These are phyloP conservation scores for Dreissena polymorpha DNA, from an alignment of 1,140 invertebrate genomes.

Conservation along the genomic window DNA sequence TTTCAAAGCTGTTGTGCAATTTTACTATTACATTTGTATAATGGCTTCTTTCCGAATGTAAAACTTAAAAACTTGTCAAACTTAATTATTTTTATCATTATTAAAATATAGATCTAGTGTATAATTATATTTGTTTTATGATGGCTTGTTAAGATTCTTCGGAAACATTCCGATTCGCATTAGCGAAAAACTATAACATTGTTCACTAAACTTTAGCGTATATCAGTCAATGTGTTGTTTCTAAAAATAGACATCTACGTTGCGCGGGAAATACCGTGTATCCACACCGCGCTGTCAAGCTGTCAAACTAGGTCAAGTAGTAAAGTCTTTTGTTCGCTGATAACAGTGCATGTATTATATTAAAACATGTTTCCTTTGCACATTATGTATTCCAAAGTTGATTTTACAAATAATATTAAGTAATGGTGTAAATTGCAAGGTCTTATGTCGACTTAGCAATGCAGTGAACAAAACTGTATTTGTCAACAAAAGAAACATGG, in stretches of 20 bases:
- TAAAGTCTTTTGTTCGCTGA: too few species aligned
- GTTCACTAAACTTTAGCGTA: too few species aligned
- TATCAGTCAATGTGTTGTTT: background rate
- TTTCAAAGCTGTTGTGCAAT: too few species aligned
- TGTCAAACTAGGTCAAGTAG: conserved; percentile 39
- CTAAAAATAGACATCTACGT: conserved; percentile 32
- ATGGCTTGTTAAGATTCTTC: too few species aligned
- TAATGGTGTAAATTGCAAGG: background rate
- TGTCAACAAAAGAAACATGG: conserved; percentile 48
- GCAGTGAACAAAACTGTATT: background rate
- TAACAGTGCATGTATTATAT: background rate
- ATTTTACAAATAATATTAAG: background rate
- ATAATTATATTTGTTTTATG: too few species aligned
- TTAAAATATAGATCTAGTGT: too few species aligned
- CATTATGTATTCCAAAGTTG: background rate
- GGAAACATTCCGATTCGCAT: too few species aligned
- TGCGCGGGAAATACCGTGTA: conserved; percentile 49
- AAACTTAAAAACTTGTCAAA: too few species aligned
- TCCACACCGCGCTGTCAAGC: conserved; percentile 33
- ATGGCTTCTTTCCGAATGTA: too few species aligned
- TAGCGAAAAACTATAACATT: too few species aligned
- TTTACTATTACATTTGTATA: too few species aligned
- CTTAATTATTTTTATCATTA: too few species aligned
- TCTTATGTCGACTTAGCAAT: background rate
- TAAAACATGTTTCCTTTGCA: background rate